Conservation (phyloP, 2,797 vertebrate genomes). For the Chiroxiphia lanceolata region DNA sequence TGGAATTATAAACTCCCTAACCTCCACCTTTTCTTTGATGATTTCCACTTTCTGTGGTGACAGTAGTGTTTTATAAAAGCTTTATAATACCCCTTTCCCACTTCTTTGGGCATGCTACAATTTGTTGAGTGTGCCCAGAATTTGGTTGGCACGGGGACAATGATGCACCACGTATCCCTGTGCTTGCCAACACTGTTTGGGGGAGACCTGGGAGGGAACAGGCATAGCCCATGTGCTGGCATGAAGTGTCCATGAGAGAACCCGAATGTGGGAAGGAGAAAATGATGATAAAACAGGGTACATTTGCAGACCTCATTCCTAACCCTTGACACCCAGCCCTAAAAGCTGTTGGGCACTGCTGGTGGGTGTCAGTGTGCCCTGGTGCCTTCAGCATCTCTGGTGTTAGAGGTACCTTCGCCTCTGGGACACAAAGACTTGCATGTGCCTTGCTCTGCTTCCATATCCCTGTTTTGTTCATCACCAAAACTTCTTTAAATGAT, state of each 20-base stretch:
- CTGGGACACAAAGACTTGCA: rapidly evolving
- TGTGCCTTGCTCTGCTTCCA: background rate
- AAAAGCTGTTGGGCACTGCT: background rate
- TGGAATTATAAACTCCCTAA: background rate
- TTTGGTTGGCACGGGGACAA: background rate
- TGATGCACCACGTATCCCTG: rapidly evolving
- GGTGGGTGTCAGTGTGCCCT: background rate
- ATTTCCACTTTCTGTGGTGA: background rate
- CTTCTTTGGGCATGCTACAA: background rate
- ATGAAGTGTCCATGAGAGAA: rapidly evolving
- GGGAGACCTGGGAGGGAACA: background rate
- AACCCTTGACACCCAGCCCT: background rate
- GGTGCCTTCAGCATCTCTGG: background rate
- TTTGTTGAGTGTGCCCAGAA: background rate
- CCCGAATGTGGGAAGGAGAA: background rate
- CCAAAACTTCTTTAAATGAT: background rate
- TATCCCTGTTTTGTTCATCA: background rate
- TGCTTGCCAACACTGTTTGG: rapidly evolving
- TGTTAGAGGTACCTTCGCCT: rapidly evolving
- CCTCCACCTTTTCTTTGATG: background rate
- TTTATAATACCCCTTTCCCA: background rate
- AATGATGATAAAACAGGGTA: rapidly evolving
- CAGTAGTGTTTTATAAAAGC: background rate
- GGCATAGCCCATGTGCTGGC: rapidly evolving
- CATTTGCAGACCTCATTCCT: background rate